Evolutionary conservation across 2,113 vertebrate genomes (phyloP), one percentile per base, ranked within the genome.

Genomic region (Columbina picui): DNA sequence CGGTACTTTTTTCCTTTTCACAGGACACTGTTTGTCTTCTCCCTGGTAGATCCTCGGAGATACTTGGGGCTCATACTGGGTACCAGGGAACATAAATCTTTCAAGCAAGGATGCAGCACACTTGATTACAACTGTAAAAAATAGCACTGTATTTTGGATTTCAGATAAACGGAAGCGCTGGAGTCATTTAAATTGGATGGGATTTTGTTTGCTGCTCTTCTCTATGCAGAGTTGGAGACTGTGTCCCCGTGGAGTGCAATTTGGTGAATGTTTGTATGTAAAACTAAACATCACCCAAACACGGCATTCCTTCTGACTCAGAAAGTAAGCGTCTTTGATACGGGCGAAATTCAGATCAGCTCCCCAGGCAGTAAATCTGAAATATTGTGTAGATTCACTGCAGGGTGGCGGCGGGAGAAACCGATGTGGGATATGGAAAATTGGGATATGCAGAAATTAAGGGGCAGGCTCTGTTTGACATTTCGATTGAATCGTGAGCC

Each of bases 401-500:
- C 65, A 56, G 78, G 69, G 65, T 57, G 16, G 3, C 56, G 65
- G 53, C 47, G 30, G 30, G 53, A 81, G 77, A 85, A 87, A 45
- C n/a, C 36, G 60, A 22, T 81, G 38, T 87, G 78, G 84, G 84
- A 61, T 70, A 34, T 50, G 55, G 57, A 7, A 71, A 73, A 38
- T 34, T 77, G 52, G 63, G 63, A 50, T 73, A 21, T 60, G 32
- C 34, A 84, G 64, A 84, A 93, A 77, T 90, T 67, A 71, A 85
- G 34, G 68, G 74, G 50, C 56, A 63, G 45, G 19, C 23, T 89
- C 87, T 96, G 53, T 92, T 95, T 95, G 95, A 94, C 78, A 77
- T 96, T 95, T 93, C 84, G 74, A 94, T 87, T 70, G 85, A 90
- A 84, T 87, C 65, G 75, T 50, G 74, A 92, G 63, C 15, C 17